Evolutionary conservation across 2,888 invertebrate species (phyloP).

Genomic region (Himalopsyche tibetana): DNA sequence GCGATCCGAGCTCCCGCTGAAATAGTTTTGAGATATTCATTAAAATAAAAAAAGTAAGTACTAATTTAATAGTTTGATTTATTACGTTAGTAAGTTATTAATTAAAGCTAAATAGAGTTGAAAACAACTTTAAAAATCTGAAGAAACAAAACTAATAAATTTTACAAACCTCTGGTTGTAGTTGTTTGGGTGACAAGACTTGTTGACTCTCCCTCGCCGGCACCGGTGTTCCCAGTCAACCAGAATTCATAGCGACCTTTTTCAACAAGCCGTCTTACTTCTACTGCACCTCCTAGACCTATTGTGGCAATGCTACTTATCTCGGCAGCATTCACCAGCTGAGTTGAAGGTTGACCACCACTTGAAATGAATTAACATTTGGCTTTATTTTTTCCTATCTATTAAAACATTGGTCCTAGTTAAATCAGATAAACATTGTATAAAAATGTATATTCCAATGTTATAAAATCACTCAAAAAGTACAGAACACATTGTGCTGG

Average conservation of each 20-base stretch:
- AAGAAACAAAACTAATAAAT: background rate
- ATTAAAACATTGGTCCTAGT: too few relatives aligned
- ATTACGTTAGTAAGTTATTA: too few relatives aligned
- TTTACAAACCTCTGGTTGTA: slow-evolving; percentile 80
- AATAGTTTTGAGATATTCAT: slow-evolving; percentile 52
- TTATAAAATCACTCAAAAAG: too few relatives aligned
- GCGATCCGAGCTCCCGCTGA: slow-evolving; percentile 89
- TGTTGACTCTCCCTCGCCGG: slow-evolving; percentile 88
- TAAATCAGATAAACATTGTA: too few relatives aligned
- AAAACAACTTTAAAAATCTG: too few relatives aligned
- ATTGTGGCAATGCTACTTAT: slow-evolving; percentile 67
- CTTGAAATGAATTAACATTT: slow-evolving; percentile 66
- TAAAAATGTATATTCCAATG: too few relatives aligned
- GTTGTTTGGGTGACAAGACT: slow-evolving; percentile 86
- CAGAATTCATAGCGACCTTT: slow-evolving; percentile 90
- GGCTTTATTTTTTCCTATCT: too few relatives aligned
- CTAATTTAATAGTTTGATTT: too few relatives aligned
- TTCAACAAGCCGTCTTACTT: slow-evolving; percentile 83
- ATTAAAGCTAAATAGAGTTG: background rate
- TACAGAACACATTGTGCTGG: too few relatives aligned
- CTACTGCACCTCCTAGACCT: slow-evolving; percentile 77
- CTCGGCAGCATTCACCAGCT: slow-evolving; percentile 73
- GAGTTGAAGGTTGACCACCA: slow-evolving; percentile 74
- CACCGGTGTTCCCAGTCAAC: slow-evolving; percentile 88
- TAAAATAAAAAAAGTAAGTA: too few relatives aligned